A percentile compares a stretch with the other conserved stretches of the same genome.
These are phyloP conservation scores for Malachius bipustulatus DNA, from an alignment of 2,888 invertebrate species.

Conservation along the genomic window DNA sequence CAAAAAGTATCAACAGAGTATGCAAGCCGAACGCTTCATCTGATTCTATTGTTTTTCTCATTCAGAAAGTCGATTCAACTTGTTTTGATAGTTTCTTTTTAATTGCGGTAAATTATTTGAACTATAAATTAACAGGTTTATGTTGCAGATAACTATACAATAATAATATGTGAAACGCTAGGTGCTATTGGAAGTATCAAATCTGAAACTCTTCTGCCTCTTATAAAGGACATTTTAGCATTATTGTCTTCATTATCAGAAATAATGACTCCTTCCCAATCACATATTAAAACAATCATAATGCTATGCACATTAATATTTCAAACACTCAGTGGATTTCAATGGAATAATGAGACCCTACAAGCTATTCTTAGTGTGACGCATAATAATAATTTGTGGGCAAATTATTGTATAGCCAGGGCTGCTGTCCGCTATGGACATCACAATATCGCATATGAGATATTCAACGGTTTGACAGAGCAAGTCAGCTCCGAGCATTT, in stretches of 20 bases:
- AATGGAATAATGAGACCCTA: conserved; percentile 50
- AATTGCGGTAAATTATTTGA: no score
- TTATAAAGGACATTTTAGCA: conserved; percentile 43
- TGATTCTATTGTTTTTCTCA: no score
- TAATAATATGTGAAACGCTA: conserved; percentile 58
- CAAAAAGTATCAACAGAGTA: no score
- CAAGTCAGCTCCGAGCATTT: conserved; percentile 68
- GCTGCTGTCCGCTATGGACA: conserved; percentile 74
- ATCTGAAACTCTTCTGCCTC: conserved; percentile 44
- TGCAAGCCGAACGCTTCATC: no score
- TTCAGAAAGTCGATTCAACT: no score
- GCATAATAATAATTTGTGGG: conserved; percentile 57
- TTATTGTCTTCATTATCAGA: conserved; percentile 35
- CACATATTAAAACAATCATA: conserved; percentile 47
- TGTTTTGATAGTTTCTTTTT: no score
- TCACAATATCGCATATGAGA: conserved; percentile 46
- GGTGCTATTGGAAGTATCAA: conserved; percentile 59
- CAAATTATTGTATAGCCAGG: conserved; percentile 75
- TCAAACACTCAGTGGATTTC: conserved; percentile 63
- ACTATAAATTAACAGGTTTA: conserved; percentile 8
- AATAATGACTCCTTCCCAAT: conserved; percentile 22
- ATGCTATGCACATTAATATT: conserved; percentile 74
- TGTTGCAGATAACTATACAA: conserved; percentile 33
- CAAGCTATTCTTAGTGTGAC: conserved; percentile 45
- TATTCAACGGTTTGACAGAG: conserved; percentile 47